Base-by-base conservation (phyloP, 2,888 invertebrate species). In the Enoplolaimus lenunculus region DNA sequence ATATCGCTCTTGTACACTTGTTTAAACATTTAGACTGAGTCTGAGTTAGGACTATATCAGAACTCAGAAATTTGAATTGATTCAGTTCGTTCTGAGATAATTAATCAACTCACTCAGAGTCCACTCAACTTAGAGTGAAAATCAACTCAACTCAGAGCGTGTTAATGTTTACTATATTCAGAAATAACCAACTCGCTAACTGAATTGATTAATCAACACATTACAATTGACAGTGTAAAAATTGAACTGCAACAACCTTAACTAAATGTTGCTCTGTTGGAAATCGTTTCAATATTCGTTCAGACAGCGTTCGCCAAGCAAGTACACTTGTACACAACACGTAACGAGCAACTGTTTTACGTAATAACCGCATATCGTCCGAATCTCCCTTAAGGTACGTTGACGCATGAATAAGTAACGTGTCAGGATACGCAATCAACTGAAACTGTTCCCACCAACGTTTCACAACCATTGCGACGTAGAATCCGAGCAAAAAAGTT, bases 231-330 rank as follows among this genome's bases (percentile, higher is more conserved):
- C n/a, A n/a, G n/a, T n/a, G n/a, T n/a, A n/a, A n/a, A n/a, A n/a
- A n/a, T n/a, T n/a, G n/a, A 7, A 45, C 45, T 13, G 7, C 7
- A 62, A 7, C 7, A 16, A 62, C 64, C n/a, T 81, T 78, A 2
- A 80, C 79, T 45, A 82, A 77, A 71, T 81, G 81, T 59, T 79
- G 78, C 31, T 79, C 72, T 0, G 80, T 79, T 0, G 82, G 81
- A 72, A 80, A 82, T 26, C 82, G 73, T 73, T 81, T 81, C 78
- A 80, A 80, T 30, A 81, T 68, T 16, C 71, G 68, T 2, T 31
- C 21, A 2, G 71, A 71, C 2, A 71, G 30, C 33, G 57, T 71
- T n/a, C 71, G 59, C 71, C 71, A 71, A 1, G 71, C 71, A 21
- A 71, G 69, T 7, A 69, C 71, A 30, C 68, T 60, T 7, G 71